Conservation (phyloP, 2,113 vertebrate species). For the Steatornis caripensis region DNA sequence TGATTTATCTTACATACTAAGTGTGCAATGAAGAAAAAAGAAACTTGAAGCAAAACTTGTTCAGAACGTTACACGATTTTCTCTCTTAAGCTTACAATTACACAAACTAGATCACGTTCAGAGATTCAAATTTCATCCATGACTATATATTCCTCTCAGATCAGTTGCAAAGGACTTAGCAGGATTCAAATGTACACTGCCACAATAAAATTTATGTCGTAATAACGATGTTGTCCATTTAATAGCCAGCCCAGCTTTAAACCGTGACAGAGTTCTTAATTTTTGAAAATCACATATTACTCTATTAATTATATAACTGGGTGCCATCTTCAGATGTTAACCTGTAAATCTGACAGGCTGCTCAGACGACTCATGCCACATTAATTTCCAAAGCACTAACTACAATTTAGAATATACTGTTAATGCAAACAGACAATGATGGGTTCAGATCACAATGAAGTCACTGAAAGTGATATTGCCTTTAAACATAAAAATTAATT, state of each 20-base stretch:
- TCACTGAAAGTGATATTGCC: background rate
- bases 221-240: too few relatives aligned
- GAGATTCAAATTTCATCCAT: background rate
- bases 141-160: background rate
- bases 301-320: background rate
- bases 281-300: background rate
- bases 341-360: background rate
- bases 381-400: background rate
- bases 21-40: background rate
- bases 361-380: background rate
- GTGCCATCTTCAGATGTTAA: background rate
- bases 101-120: background rate
- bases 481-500: background rate
- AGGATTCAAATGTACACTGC: background rate
- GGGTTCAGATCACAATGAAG: background rate
- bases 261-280: background rate
- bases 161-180: background rate
- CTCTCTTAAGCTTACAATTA: background rate
- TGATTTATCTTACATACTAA: background rate
- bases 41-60: background rate
- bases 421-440: background rate
- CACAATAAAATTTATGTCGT: conserved; percentile 23
- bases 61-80: background rate
- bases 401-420: background rate
- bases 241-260: too few relatives aligned